These are phyloP conservation scores for Biston betularia DNA, from an alignment of 2,888 invertebrate species.

Conservation along the genomic window DNA sequence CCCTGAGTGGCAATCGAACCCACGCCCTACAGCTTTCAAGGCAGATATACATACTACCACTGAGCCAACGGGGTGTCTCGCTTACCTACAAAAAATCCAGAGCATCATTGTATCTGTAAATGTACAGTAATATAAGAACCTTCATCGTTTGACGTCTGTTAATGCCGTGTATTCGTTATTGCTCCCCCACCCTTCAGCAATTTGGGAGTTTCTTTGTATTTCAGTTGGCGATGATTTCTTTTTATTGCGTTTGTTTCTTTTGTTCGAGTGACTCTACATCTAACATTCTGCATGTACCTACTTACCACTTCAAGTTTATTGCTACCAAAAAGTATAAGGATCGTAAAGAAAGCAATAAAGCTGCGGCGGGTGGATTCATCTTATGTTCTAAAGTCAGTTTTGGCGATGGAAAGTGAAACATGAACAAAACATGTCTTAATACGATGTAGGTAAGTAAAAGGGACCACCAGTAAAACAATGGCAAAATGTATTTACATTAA, in stretches of 20 bases:
- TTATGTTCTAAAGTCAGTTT: slow-evolving; percentile 12
- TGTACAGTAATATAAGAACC: neutral
- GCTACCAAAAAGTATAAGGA: slow-evolving; percentile 23
- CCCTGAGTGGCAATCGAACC: too few relatives aligned
- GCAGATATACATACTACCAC: too few relatives aligned
- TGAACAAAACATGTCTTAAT: too few relatives aligned
- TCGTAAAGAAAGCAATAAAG: slow-evolving; percentile 32
- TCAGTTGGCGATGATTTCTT: slow-evolving; percentile 33
- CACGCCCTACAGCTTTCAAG: too few relatives aligned
- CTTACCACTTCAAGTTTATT: slow-evolving; percentile 33
- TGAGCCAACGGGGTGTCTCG: too few relatives aligned
- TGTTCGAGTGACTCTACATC: slow-evolving; percentile 26
- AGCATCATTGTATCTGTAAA: too few relatives aligned
- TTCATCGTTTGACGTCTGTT: slow-evolving; percentile 35
- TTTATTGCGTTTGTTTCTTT: slow-evolving; percentile 39
- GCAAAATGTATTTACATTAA: too few relatives aligned
- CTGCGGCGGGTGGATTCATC: slow-evolving; percentile 6
- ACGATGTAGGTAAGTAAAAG: too few relatives aligned
- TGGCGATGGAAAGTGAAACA: slow-evolving; percentile 6
- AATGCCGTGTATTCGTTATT: slow-evolving; percentile 35
- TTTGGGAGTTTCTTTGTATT: slow-evolving; percentile 35
- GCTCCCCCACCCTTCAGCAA: slow-evolving; percentile 29
- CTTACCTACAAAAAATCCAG: too few relatives aligned
- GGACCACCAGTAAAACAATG: too few relatives aligned
- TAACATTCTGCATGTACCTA: neutral